Conservation (phyloP, 1,140 invertebrate species). For the Drosophila insularis region DNA sequence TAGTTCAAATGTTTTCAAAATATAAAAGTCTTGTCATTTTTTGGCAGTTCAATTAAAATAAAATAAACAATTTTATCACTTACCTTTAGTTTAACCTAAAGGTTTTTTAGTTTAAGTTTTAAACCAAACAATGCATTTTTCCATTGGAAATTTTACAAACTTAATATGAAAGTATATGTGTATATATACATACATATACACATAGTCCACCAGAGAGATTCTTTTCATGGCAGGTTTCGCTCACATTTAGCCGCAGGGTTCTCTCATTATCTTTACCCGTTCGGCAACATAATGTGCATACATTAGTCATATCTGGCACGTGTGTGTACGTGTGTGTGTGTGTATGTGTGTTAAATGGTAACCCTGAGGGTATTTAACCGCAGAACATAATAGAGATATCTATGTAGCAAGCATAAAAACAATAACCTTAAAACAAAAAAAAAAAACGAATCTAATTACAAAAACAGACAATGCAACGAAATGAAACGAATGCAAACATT, state of each 20-base stretch:
- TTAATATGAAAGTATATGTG: too few relatives aligned
- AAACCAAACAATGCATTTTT: constrained; percentile 46
- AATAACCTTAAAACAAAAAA: constrained; percentile 46
- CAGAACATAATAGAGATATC: constrained; percentile 32
- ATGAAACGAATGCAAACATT: constrained; percentile 1
- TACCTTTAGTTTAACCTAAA: neutral
- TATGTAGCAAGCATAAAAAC: constrained; percentile 48
- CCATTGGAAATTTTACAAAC: constrained; percentile 13
- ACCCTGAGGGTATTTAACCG: constrained; percentile 37
- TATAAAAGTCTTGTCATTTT: neutral
- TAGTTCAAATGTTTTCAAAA: neutral
- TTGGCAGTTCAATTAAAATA: constrained; percentile 11
- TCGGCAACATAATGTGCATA: constrained; percentile 56
- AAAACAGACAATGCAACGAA: constrained; percentile 32
- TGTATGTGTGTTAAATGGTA: constrained; percentile 31
- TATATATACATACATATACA: too few relatives aligned
- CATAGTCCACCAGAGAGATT: constrained; percentile 4
- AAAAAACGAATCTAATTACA: constrained; percentile 57
- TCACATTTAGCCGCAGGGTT: constrained; percentile 28
- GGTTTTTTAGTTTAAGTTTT: constrained; percentile 10
- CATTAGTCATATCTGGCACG: constrained; percentile 70
- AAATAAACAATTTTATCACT: neutral
- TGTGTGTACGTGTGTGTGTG: constrained; percentile 7
- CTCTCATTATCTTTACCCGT: constrained; percentile 62
- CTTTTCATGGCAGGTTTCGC: constrained; percentile 8